Evolutionary conservation across 2,888 invertebrate genomes (phyloP).

Genomic region (Mylabris sibirica): DNA sequence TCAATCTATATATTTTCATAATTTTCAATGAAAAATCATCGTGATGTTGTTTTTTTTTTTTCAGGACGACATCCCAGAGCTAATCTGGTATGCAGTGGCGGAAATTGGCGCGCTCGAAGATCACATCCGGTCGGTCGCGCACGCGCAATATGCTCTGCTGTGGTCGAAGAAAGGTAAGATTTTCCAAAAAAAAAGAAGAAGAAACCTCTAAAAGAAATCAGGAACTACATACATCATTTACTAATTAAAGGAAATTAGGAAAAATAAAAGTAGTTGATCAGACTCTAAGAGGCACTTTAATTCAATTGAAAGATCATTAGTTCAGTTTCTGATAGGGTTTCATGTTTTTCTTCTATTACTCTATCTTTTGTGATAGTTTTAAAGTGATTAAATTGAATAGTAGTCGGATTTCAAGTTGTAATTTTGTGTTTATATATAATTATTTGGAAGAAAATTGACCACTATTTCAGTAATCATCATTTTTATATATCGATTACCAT

Average conservation of each 20-base stretch:
- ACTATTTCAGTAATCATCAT: not conserved
- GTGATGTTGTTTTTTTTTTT: constrained; percentile 26
- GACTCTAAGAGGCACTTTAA: too few species aligned
- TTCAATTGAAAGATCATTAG: not conserved
- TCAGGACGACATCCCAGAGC: constrained; percentile 66
- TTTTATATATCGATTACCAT: not conserved
- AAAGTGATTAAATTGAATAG: not conserved
- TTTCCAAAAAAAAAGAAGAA: constrained; percentile 18
- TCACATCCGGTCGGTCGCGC: constrained; percentile 74
- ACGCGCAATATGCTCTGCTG: constrained; percentile 90
- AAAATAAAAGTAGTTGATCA: not conserved
- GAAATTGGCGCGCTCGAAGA: constrained; percentile 77
- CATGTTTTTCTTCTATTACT: not conserved
- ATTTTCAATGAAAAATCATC: not conserved
- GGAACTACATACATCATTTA: not conserved
- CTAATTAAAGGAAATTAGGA: constrained; percentile 2
- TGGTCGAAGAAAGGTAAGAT: constrained; percentile 89
- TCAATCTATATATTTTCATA: not conserved
- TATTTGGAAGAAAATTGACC: not conserved
- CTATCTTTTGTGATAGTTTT: not conserved
- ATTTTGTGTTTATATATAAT: not conserved
- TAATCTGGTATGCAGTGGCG: constrained; percentile 83
- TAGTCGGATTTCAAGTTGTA: not conserved
- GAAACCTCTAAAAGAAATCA: not conserved
- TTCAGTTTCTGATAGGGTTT: not conserved